A percentile compares a stretch with the other conserved stretches of the same genome.
phyloP scores from a whole-genome alignment of 2,113 vertebrate genomes.

The Brachyistius frenatus region DNA sequence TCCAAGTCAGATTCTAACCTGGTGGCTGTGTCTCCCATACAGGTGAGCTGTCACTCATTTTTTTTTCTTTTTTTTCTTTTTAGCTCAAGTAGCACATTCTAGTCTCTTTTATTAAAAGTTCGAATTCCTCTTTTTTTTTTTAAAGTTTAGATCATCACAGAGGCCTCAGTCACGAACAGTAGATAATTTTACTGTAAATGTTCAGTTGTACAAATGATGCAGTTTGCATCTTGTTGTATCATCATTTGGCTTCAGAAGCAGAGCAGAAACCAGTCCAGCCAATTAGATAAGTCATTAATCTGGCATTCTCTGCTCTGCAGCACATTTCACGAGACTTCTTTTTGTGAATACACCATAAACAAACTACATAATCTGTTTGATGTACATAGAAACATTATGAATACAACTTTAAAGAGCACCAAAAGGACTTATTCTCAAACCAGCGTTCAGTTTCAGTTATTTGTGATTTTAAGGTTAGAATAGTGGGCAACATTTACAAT shows the following conservation, averaged over 20 bases:
- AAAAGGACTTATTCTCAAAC: not conserved
- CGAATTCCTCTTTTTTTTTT: not conserved
- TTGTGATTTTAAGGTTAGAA: not conserved
- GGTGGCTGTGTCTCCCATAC: slow-evolving; percentile 81
- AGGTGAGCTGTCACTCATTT: slow-evolving; percentile 38
- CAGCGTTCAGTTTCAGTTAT: not conserved
- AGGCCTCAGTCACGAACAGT: slow-evolving; percentile 14
- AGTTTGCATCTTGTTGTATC: slow-evolving; percentile 42
- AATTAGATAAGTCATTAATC: slow-evolving; percentile 53
- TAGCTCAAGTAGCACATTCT: too few species aligned
- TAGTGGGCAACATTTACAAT: not conserved
- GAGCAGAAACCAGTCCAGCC: slow-evolving; percentile 50
- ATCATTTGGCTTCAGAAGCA: slow-evolving; percentile 39
- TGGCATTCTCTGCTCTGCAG: slow-evolving; percentile 50
- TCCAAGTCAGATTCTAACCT: slow-evolving; percentile 98
- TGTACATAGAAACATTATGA: slow-evolving; percentile 34
- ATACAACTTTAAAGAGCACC: slow-evolving; percentile 42
- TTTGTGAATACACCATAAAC: slow-evolving; percentile 63
- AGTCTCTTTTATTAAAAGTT: not conserved
- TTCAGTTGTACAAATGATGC: slow-evolving; percentile 34
- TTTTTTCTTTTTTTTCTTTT: too few species aligned
- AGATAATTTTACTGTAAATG: slow-evolving; percentile 30
- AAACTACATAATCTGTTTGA: slow-evolving; percentile 67
- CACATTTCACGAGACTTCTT: slow-evolving; percentile 47
- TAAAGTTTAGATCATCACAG: not conserved